These are phyloP conservation scores for Physocephala rufipes DNA, from an alignment of 2,888 invertebrate genomes.

Conservation along the genomic window DNA sequence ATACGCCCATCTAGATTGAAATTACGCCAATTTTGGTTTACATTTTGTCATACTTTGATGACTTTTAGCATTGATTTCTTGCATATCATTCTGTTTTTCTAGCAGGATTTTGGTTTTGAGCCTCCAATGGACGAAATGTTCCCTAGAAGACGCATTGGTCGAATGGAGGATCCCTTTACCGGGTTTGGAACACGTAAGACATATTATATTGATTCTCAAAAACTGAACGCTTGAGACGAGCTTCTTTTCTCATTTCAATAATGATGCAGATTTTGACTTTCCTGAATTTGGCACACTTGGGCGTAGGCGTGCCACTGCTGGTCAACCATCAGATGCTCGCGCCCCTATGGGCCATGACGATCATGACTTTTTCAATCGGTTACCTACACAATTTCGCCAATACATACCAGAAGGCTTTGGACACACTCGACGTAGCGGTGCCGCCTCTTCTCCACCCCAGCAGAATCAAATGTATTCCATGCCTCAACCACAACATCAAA, in stretches of 20 bases:
- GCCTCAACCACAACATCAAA: conserved; percentile 40
- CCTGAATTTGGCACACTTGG: conserved; percentile 62
- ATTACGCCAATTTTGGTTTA: too few species aligned
- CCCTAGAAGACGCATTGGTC: conserved; percentile 60
- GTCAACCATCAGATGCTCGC: conserved; percentile 43
- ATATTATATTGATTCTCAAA: conserved; percentile 57
- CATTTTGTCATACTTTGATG: too few species aligned
- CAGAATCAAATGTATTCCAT: conserved; percentile 34
- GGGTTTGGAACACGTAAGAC: conserved; percentile 63
- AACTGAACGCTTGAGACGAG: conserved; percentile 53
- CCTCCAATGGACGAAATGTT: conserved; percentile 62
- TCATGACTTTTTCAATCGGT: conserved; percentile 62
- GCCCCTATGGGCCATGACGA: conserved; percentile 47
- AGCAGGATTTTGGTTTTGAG: conserved; percentile 64
- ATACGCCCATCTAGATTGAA: too few species aligned
- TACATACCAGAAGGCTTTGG: conserved; percentile 64
- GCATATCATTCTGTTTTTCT: conserved; percentile 44
- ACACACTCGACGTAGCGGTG: conserved; percentile 51
- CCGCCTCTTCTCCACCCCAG: conserved; percentile 39
- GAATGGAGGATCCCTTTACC: conserved; percentile 63
- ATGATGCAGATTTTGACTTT: conserved; percentile 62
- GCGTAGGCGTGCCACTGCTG: conserved; percentile 52
- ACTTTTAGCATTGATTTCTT: neutral
- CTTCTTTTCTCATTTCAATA: conserved; percentile 55
- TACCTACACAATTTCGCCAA: conserved; percentile 65